phyloP scores from a whole-genome alignment of 2,113 vertebrate genomes.

The Mustelus asterias region DNA sequence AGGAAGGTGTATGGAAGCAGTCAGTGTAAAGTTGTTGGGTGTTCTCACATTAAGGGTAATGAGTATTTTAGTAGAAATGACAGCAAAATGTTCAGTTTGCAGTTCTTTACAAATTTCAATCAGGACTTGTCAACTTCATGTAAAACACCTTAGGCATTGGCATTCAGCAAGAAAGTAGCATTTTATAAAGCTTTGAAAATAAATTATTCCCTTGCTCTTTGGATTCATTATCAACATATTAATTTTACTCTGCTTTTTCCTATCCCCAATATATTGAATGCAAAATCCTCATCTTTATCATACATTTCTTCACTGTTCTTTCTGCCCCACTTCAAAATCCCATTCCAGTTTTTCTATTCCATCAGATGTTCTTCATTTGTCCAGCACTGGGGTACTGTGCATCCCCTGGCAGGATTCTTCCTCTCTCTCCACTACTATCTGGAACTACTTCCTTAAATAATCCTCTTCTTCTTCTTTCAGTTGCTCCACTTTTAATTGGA shows the following conservation, averaged over 20 bases:
- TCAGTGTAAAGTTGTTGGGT: neutral
- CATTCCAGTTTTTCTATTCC: neutral
- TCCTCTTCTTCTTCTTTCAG: too few species aligned
- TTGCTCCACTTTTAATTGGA: too few species aligned
- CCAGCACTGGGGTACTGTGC: neutral
- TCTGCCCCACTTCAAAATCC: neutral
- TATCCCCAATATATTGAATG: neutral
- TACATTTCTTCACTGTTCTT: neutral
- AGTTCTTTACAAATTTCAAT: constrained; percentile 30
- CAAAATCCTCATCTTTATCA: neutral
- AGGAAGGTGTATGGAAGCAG: neutral
- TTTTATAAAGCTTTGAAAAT: neutral
- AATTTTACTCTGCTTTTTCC: neutral
- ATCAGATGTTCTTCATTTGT: neutral
- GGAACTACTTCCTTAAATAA: neutral
- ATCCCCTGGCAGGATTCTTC: neutral
- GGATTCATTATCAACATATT: constrained; percentile 5
- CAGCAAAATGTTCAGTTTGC: constrained; percentile 25
- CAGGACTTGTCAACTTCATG: neutral
- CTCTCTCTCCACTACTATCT: neutral
- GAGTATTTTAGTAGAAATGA: constrained; percentile 7
- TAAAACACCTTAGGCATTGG: neutral
- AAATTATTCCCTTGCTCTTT: neutral
- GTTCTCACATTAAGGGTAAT: neutral
- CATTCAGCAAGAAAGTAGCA: neutral